Evolutionary conservation across 2,888 invertebrate genomes (phyloP), one percentile per base, ranked within the genome.

Genomic region (Lacanobia oleracea): DNA sequence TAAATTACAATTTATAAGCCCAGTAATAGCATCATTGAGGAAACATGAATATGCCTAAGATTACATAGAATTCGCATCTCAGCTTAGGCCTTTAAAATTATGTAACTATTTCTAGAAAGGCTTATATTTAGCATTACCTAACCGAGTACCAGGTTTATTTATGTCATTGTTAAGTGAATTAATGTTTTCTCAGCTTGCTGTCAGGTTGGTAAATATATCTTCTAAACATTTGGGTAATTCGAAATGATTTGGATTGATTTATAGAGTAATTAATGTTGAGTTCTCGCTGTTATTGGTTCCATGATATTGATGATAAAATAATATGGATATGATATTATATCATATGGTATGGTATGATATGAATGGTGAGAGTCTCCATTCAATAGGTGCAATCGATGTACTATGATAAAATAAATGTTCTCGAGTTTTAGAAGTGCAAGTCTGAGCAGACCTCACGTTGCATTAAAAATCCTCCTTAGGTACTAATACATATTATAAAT

Each of bases 111-210:
- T 51, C 78, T 75, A 78, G 83, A 79, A 78, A 81, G 74, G 70
- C 59, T 64, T 79, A 76, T 75, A 76, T 85, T 79, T 66, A 72
- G 51, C 59, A 63, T 86, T 86, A 86, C 79, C 83, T 84, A 84
- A 86, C 72, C 51, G 37, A 67, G 70, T 56, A 67, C 51, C 33
- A 33, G 64, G 76, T 74, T 83, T 83, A 86, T 86, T 86, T 86
- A 86, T 86, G 75, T 82, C 75, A 83, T 86, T 86, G 86, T 86
- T 84, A 84, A 79, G 54, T 77, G 75, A 86, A 86, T 86, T 83
- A 86, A 81, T 84, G 84, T 86, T 84, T 86, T 77, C 80, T 64
- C 78, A 70, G 75, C 68, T 81, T 8, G 60, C 72, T 76, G 81
- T 81, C 83, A 75, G 62, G 53, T 77, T 69, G 53, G 64, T 64